Percentiles rank a stretch among this genome's conserved stretches.
These are phyloP conservation scores for Tetragonula clypearis DNA, from an alignment of 1,140 invertebrate species.

Conservation along the genomic window DNA sequence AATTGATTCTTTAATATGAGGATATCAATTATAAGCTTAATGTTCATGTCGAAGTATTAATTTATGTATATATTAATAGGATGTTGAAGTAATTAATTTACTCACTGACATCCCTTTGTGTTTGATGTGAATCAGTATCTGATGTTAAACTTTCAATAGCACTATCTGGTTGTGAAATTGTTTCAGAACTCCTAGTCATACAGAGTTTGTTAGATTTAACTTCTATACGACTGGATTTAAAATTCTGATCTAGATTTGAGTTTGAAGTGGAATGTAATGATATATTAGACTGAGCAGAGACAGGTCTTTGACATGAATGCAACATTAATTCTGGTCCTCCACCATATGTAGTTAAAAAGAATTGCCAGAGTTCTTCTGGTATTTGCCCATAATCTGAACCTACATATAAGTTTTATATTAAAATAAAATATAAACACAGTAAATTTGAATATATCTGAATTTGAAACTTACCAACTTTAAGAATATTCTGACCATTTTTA, in stretches of 20 bases:
- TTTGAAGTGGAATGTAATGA: conserved; percentile 79
- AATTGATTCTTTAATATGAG: conserved; percentile 25
- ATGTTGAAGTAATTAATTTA: conserved; percentile 59
- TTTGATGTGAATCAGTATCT: conserved; percentile 73
- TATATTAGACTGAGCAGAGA: conserved; percentile 73
- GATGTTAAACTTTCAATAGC: conserved; percentile 72
- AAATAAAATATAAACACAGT: not conserved
- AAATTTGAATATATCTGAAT: not conserved
- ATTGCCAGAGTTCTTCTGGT: conserved; percentile 92
- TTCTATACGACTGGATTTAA: conserved; percentile 71
- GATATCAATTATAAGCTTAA: conserved; percentile 44
- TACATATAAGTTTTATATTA: conserved; percentile 47
- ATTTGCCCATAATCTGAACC: conserved; percentile 93
- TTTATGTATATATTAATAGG: conserved; percentile 22
- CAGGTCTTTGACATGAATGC: conserved; percentile 77
- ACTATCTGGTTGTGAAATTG: conserved; percentile 76
- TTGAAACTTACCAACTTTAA: conserved; percentile 80
- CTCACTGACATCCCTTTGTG: conserved; percentile 70
- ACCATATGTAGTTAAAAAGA: conserved; percentile 91
- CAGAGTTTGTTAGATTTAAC: conserved; percentile 72
- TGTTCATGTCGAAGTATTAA: conserved; percentile 47
- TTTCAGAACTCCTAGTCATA: conserved; percentile 75
- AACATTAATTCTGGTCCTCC: conserved; percentile 91
- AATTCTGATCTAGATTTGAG: conserved; percentile 73
- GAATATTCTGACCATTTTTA: conserved; percentile 82